Conservation (phyloP, 2,113 vertebrate species). For the Sander vitreus region DNA sequence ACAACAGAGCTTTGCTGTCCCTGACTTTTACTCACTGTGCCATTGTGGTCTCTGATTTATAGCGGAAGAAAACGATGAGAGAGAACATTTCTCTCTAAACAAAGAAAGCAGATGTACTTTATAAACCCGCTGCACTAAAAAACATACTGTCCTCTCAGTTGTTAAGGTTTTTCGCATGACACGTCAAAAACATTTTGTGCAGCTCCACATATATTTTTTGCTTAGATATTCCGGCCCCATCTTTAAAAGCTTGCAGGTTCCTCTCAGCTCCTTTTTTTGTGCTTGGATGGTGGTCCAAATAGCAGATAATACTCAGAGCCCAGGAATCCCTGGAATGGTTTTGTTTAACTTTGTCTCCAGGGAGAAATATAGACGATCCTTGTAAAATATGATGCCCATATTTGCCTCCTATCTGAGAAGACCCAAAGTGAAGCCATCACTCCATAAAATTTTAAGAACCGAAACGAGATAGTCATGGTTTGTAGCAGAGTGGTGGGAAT, state of each 20-base stretch:
- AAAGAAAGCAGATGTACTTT: constrained; percentile 86
- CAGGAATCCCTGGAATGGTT: constrained; percentile 83
- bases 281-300: constrained; percentile 74
- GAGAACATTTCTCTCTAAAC: constrained; percentile 78
- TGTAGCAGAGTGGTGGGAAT: constrained; percentile 47
- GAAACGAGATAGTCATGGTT: constrained; percentile 69
- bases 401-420: constrained; percentile 73
- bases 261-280: constrained; percentile 37
- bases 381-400: constrained; percentile 82
- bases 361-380: constrained; percentile 77
- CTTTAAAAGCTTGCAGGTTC: constrained; percentile 68
- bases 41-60: constrained; percentile 80
- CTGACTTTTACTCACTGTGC: constrained; percentile 71
- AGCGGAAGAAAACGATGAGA: constrained; percentile 76
- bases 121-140: constrained; percentile 71
- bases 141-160: constrained; percentile 68
- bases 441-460: constrained; percentile 75
- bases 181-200: constrained; percentile 59
- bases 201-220: constrained; percentile 18
- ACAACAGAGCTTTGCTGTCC: constrained; percentile 66
- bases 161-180: constrained; percentile 52
- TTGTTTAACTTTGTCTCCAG: constrained; percentile 80
- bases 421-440: constrained; percentile 72
- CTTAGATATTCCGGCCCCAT: constrained; percentile 52
- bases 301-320: constrained; percentile 76